Evolutionary conservation across 2,888 invertebrate genomes (phyloP), one percentile per base, ranked within the genome.

Genomic region (Chironomus riparius): DNA sequence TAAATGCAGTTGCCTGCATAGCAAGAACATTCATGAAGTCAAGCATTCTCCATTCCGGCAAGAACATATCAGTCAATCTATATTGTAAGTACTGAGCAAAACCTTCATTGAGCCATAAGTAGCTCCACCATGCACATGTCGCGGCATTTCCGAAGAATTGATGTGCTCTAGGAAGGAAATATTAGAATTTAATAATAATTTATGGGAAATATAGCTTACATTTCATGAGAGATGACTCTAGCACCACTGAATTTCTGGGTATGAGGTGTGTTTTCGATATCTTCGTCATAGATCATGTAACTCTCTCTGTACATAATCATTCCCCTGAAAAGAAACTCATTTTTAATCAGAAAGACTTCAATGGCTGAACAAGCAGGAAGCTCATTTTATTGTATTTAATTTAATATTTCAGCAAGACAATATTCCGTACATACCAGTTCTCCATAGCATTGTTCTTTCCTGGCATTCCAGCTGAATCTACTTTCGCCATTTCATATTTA

Each of bases 61-160:
- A 13, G 2, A 5, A 18, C 21, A 24, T 21, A 5, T 65, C 65
- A 0, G 24, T 65, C 5, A 65, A 3, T 21, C 3, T 65, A 22
- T 65, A 65, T 65, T 24, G 65, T 4, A 65, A 65, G 13, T 21
- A 13, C 3, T 24, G 65, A 21, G 21, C 76, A 21, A 76, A 76
- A 0, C 76, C 76, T 69, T 76, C 76, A 56, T 48, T 74, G 13
- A 74, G 65, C 65, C 74, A 73, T 22, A 62, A 38, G 18, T 38
- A 50, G 5, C 62, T 61, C 21, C 38, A 38, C 24, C 38, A 72
- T 50, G 12, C 12, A 22, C 70, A 70, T 21, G 70, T 70, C n/a
- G 50, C 70, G 0, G 24, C 21, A 50, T 70, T 70, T 48, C 76
- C 76, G 68, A 76, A 76, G 13, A 69, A 76, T 50, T 76, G 76